Conservation (phyloP, 2,113 vertebrate species). For the Phrynosoma platyrhinos region DNA sequence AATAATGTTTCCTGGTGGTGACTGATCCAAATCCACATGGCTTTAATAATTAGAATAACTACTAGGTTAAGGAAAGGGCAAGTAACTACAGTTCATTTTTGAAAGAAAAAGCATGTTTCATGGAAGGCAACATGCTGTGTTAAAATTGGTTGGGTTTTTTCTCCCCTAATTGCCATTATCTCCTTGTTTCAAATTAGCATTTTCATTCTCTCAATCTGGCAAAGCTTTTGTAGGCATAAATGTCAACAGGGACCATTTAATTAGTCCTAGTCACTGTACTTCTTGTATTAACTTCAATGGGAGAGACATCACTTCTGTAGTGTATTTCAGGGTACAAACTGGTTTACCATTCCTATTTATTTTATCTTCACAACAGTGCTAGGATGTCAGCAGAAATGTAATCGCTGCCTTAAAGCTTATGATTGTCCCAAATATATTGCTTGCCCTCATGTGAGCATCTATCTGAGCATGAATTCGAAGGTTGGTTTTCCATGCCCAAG, state of each 20-base stretch:
- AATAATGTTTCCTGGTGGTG: conserved; percentile 54
- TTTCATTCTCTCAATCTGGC: neutral
- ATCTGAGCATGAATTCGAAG: neutral
- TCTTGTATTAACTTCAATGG: neutral
- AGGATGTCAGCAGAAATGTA: neutral
- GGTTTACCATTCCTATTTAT: neutral
- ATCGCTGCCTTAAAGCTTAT: neutral
- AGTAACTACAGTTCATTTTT: conserved; percentile 36
- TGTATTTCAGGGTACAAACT: neutral
- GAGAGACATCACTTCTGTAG: too few relatives aligned
- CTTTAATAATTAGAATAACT: conserved; percentile 32
- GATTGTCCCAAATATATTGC: too few relatives aligned
- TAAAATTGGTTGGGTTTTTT: neutral
- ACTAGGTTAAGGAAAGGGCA: conserved; percentile 49
- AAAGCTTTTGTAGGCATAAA: neutral
- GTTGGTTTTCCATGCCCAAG: neutral
- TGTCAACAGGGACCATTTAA: neutral
- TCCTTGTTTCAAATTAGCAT: conserved; percentile 4
- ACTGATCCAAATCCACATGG: neutral
- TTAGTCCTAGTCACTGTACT: neutral
- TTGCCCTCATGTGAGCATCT: neutral
- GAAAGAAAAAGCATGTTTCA: conserved; percentile 32
- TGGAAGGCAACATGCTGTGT: conserved; percentile 35
- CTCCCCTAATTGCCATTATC: neutral
- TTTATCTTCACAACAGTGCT: conserved; percentile 3